Percentiles rank a stretch among this genome's conserved stretches.
Conservation (phyloP, 1,140 invertebrate genomes). For the Neodiprion pinetum region DNA sequence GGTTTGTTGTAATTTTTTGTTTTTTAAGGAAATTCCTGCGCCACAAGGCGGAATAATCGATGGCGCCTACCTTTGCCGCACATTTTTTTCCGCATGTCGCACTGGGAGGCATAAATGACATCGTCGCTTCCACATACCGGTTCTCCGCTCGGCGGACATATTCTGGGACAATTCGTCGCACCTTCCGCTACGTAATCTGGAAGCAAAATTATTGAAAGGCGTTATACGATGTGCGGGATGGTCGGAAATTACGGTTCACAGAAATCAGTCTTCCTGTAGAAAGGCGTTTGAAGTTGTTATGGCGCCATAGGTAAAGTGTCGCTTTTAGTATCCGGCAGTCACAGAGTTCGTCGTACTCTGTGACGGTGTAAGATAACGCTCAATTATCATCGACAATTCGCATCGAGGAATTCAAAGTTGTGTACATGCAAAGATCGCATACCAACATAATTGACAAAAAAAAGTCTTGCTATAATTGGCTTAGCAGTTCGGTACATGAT, state of each 20-base stretch:
- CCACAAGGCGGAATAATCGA: too few relatives aligned
- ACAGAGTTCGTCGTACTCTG: too few relatives aligned
- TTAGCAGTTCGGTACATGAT: too few relatives aligned
- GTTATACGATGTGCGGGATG: background rate
- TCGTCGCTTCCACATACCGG: conserved; percentile 89
- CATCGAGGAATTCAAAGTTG: too few relatives aligned
- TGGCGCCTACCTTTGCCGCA: conserved; percentile 79
- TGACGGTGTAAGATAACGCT: background rate
- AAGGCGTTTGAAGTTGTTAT: background rate
- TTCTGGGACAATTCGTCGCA: conserved; percentile 75
- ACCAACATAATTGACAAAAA: too few relatives aligned
- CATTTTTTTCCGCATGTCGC: conserved; percentile 91
- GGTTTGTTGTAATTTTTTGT: too few relatives aligned
- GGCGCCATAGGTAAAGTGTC: background rate
- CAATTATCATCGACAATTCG: background rate
- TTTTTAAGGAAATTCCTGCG: too few relatives aligned
- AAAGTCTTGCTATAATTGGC: too few relatives aligned
- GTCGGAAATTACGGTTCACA: background rate
- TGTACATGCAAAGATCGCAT: too few relatives aligned
- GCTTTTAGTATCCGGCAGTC: background rate
- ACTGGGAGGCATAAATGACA: conserved; percentile 86
- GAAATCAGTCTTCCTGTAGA: background rate
- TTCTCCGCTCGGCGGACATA: conserved; percentile 79
- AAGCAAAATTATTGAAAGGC: conserved; percentile 24
- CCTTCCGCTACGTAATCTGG: conserved; percentile 64